These are phyloP conservation scores for Cryptotis parvus DNA, from an alignment of 2,113 vertebrate species.

Conservation along the genomic window DNA sequence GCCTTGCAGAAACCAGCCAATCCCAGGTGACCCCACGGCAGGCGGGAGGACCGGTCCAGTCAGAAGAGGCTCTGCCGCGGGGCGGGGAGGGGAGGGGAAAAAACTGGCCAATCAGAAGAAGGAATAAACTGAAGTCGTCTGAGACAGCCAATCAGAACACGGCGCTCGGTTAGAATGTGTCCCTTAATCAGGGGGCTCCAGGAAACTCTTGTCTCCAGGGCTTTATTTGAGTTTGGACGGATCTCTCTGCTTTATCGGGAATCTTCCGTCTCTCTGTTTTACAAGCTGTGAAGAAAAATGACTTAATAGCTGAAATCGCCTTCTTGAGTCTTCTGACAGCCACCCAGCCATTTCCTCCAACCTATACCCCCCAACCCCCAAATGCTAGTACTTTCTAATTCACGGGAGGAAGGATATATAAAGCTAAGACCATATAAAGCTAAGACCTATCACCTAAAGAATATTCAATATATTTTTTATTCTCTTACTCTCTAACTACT, in stretches of 20 bases:
- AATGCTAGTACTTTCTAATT: constrained; percentile 5
- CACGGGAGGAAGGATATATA: constrained; percentile 2
- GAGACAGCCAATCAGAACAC: constrained; percentile 3
- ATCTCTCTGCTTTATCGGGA: background rate
- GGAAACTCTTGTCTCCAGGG: background rate
- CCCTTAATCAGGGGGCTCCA: background rate
- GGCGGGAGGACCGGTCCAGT: constrained; percentile 54
- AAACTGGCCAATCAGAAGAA: background rate
- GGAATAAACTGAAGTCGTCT: background rate
- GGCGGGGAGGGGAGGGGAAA: constrained; percentile 42
- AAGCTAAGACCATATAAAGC: too few species aligned
- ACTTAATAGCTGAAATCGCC: background rate
- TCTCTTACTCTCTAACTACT: background rate
- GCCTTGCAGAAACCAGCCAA: constrained; percentile 7
- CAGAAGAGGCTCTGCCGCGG: constrained; percentile 21
- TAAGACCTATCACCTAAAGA: background rate
- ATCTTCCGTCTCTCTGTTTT: background rate
- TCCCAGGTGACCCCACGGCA: constrained; percentile 26
- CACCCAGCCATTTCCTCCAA: background rate
- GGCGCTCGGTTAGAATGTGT: fast-evolving
- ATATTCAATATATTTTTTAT: background rate
- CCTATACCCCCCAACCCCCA: background rate
- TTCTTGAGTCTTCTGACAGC: background rate
- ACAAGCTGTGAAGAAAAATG: background rate
- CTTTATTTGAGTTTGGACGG: background rate